These are phyloP conservation scores for Pluvianellus socialis DNA, from an alignment of 2,113 vertebrate genomes.

Conservation along the genomic window DNA sequence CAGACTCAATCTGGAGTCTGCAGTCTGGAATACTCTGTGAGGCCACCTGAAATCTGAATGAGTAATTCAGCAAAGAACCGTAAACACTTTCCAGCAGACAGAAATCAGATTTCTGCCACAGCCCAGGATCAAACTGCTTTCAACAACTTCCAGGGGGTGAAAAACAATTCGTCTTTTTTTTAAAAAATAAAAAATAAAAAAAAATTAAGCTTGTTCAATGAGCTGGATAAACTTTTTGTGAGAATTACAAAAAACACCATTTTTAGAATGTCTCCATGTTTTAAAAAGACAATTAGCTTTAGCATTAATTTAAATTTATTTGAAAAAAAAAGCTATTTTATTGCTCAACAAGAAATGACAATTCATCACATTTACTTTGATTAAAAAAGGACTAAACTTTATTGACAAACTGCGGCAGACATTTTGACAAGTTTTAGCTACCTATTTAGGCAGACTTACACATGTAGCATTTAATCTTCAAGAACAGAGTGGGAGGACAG, in stretches of 20 bases:
- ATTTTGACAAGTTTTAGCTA: constrained; percentile 93
- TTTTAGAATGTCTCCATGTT: constrained; percentile 71
- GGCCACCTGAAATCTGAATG: background rate
- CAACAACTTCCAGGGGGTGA: constrained; percentile 80
- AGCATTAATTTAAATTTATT: constrained; percentile 75
- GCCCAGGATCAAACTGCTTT: constrained; percentile 20
- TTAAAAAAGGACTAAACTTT: constrained; percentile 97
- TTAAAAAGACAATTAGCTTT: constrained; percentile 77
- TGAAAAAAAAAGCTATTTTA: constrained; percentile 74
- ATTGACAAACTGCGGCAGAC: constrained; percentile 96
- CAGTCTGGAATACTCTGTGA: background rate
- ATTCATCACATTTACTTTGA: constrained; percentile 90
- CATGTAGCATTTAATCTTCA: constrained; percentile 83
- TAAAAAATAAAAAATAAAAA: background rate
- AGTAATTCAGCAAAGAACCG: background rate
- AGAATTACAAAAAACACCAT: constrained; percentile 61
- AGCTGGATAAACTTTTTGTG: constrained; percentile 60
- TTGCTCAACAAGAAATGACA: constrained; percentile 86
- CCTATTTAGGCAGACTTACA: constrained; percentile 97
- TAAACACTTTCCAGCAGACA: background rate
- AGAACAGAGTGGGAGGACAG: constrained; percentile 85
- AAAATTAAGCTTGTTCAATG: constrained; percentile 3
- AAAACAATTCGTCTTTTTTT: constrained; percentile 51
- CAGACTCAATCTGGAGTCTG: background rate
- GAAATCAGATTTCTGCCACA: constrained; percentile 34